phyloP scores from a whole-genome alignment of 2,113 vertebrate genomes.

The Nycticorax nycticorax region DNA sequence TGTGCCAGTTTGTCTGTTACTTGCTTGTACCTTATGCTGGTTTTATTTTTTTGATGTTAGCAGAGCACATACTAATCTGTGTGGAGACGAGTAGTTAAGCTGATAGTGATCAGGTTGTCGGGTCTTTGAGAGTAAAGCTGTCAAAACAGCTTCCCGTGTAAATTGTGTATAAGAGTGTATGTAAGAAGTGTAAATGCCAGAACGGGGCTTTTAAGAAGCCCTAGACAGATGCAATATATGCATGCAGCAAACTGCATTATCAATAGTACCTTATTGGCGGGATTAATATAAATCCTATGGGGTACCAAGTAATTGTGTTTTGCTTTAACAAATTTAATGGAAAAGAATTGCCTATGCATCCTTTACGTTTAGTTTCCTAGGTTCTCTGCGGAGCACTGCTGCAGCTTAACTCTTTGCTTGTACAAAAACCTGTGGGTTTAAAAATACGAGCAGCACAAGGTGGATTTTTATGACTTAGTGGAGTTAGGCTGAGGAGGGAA shows the following conservation, averaged over 20 bases:
- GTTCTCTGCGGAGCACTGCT: slow-evolving; percentile 54
- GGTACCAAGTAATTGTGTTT: slow-evolving; percentile 75
- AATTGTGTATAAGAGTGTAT: slow-evolving; percentile 67
- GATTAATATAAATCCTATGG: slow-evolving; percentile 72
- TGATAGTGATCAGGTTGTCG: slow-evolving; percentile 59
- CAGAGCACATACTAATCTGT: slow-evolving; percentile 65
- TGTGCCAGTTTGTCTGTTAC: slow-evolving; percentile 74
- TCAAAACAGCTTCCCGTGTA: slow-evolving; percentile 60
- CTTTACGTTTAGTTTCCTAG: slow-evolving; percentile 70
- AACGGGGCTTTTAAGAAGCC: slow-evolving; percentile 44
- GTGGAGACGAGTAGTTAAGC: slow-evolving; percentile 54
- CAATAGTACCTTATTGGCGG: slow-evolving; percentile 70
- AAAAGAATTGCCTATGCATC: slow-evolving; percentile 69
- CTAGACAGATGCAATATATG: slow-evolving; percentile 69
- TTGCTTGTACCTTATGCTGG: slow-evolving; percentile 63
- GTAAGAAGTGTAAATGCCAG: slow-evolving; percentile 60
- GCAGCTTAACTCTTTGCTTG: slow-evolving; percentile 46
- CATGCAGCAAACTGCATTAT: slow-evolving; percentile 74
- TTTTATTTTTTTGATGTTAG: slow-evolving; percentile 70
- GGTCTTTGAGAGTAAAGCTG: slow-evolving; percentile 63
- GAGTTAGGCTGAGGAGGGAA: neutral
- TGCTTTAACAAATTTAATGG: slow-evolving; percentile 70
- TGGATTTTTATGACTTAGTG: neutral
- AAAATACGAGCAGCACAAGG: neutral
- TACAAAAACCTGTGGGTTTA: neutral